phyloP scores from a whole-genome alignment of 1,140 invertebrate genomes.

The Micrasema longulum region DNA sequence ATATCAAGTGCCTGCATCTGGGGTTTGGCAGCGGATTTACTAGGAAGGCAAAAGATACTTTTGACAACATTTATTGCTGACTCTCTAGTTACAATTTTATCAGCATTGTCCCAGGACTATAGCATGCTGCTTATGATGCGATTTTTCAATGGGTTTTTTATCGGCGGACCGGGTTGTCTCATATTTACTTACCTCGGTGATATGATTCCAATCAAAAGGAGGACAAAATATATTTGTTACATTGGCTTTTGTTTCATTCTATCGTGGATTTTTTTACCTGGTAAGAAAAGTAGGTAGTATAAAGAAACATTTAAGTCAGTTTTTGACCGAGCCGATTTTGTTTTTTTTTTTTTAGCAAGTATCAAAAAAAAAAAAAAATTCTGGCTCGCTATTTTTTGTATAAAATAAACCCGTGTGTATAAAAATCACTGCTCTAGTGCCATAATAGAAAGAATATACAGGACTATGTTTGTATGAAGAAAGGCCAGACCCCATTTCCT shows the following conservation, averaged over 20 bases:
- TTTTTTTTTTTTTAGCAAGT: no score
- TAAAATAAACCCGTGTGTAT: no score
- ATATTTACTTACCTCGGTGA: slow-evolving; percentile 74
- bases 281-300: slow-evolving; percentile 55
- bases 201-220: slow-evolving; percentile 69
- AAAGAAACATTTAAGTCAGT: no score
- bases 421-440: no score
- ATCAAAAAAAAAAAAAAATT: no score
- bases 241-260: slow-evolving; percentile 73
- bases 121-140: slow-evolving; percentile 63
- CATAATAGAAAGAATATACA: no score
- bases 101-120: slow-evolving; percentile 63
- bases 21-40: slow-evolving; percentile 75
- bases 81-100: slow-evolving; percentile 66
- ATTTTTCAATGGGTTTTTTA: slow-evolving; percentile 67
- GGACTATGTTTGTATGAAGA: no score
- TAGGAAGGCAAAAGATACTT: slow-evolving; percentile 73
- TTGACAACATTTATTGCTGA: slow-evolving; percentile 74
- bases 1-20: slow-evolving; percentile 72
- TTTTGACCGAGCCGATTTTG: no score
- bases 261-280: slow-evolving; percentile 73
- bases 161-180: slow-evolving; percentile 69
- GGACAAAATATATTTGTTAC: slow-evolving; percentile 71
- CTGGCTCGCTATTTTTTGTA: no score
- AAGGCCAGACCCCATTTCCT: no score